These are phyloP conservation scores for Acleris holmiana DNA, from an alignment of 2,888 invertebrate species.

Conservation along the genomic window DNA sequence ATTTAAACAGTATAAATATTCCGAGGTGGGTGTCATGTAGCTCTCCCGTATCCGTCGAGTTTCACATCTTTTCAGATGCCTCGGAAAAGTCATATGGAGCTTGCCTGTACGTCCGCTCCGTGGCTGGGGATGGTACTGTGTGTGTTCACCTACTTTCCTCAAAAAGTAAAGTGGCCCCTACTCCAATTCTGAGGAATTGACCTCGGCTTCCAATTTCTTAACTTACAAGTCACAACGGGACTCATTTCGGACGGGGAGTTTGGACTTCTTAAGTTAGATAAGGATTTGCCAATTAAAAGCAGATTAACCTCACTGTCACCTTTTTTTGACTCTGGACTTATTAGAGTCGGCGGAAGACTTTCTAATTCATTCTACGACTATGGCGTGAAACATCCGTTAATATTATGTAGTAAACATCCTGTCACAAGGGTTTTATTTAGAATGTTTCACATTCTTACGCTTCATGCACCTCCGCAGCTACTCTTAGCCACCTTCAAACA, in stretches of 20 bases:
- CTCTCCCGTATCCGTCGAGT: not conserved
- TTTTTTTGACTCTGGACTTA: slow-evolving; percentile 14
- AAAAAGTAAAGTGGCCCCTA: slow-evolving; percentile 32
- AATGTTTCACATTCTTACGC: too few species aligned
- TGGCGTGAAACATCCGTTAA: slow-evolving; percentile 5
- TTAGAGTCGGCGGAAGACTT: slow-evolving; percentile 14
- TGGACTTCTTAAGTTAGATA: slow-evolving; percentile 5
- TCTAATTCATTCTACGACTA: slow-evolving; percentile 10
- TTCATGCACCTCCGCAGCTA: too few species aligned
- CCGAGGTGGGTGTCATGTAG: slow-evolving; percentile 15
- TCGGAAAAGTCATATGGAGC: slow-evolving; percentile 34
- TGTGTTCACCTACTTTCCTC: slow-evolving; percentile 25
- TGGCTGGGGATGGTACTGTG: slow-evolving; percentile 7
- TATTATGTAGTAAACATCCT: not conserved
- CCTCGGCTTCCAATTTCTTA: not conserved
- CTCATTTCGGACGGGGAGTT: slow-evolving; percentile 1
- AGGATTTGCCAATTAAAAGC: not conserved
- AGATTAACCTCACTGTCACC: slow-evolving; percentile 2
- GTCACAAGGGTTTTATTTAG: not conserved
- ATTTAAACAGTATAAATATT: slow-evolving; percentile 16
- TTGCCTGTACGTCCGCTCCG: slow-evolving; percentile 29
- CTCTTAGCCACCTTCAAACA: not conserved
- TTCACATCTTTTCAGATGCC: slow-evolving; percentile 27
- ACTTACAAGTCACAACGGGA: slow-evolving; percentile 1
- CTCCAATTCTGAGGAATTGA: not conserved